These are phyloP conservation scores for Helogale parvula DNA, from an alignment of 2,113 vertebrate species.

Conservation along the genomic window DNA sequence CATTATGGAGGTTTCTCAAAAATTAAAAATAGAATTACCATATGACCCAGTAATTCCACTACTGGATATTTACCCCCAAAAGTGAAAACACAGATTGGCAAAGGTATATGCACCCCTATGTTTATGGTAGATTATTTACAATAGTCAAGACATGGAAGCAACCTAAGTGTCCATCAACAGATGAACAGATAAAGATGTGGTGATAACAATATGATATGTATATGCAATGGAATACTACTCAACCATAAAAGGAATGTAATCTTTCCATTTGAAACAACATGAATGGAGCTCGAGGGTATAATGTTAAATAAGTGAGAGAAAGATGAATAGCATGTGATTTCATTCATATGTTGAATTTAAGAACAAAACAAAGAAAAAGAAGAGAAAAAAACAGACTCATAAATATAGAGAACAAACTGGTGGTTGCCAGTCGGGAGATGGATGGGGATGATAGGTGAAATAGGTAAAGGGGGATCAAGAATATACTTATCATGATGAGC, in stretches of 20 bases:
- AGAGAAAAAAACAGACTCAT: background rate
- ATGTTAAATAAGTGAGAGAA: background rate
- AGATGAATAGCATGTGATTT: background rate
- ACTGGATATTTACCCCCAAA: background rate
- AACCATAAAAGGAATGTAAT: background rate
- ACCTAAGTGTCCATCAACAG: background rate
- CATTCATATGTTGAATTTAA: background rate
- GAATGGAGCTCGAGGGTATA: background rate
- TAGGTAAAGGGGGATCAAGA: background rate
- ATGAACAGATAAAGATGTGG: background rate
- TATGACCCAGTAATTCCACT: background rate
- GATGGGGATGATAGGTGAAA: background rate
- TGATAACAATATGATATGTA: background rate
- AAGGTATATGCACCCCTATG: background rate
- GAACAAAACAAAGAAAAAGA: background rate
- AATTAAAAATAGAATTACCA: background rate
- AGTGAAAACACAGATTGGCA: background rate
- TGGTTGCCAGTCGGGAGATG: background rate
- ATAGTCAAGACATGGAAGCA: background rate
- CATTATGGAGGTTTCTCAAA: background rate
- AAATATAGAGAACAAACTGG: background rate
- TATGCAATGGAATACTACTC: background rate
- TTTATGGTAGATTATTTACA: background rate
- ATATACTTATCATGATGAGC: background rate
- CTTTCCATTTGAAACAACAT: background rate